These are phyloP conservation scores for Epistrophe eligans DNA, from an alignment of 2,888 invertebrate genomes.

Conservation along the genomic window DNA sequence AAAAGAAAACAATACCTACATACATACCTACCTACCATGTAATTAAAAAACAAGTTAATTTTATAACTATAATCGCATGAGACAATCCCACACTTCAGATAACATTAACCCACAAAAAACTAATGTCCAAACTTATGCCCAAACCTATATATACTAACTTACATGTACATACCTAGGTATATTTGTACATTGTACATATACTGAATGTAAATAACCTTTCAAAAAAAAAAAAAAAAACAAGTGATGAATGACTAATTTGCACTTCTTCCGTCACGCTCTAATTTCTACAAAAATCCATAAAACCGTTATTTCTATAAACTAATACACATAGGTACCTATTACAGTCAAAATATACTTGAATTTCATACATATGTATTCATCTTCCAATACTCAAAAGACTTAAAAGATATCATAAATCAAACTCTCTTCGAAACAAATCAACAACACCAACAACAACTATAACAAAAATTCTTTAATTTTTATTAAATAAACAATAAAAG, in stretches of 20 bases:
- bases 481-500: conserved; percentile 5
- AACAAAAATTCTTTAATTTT: conserved; percentile 3
- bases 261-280: conserved; percentile 28
- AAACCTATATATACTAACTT: background rate
- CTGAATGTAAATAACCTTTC: conserved; percentile 6
- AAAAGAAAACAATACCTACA: too few species aligned
- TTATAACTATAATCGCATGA: too few species aligned
- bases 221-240: background rate
- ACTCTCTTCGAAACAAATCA: background rate
- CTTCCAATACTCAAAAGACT: background rate
- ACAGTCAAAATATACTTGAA: background rate
- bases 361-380: background rate
- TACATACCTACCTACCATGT: too few species aligned
- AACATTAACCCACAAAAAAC: background rate
- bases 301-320: background rate
- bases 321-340: too few species aligned
- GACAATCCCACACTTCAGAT: background rate
- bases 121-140: too few species aligned
- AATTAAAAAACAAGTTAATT: too few species aligned
- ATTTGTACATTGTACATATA: background rate
- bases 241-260: conserved; percentile 36
- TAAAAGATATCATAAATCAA: conserved; percentile 27
- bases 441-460: background rate
- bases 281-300: conserved; percentile 5
- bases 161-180: background rate